Conservation (phyloP, 1,140 invertebrate species). For the Drosophila sulfurigaster region DNA sequence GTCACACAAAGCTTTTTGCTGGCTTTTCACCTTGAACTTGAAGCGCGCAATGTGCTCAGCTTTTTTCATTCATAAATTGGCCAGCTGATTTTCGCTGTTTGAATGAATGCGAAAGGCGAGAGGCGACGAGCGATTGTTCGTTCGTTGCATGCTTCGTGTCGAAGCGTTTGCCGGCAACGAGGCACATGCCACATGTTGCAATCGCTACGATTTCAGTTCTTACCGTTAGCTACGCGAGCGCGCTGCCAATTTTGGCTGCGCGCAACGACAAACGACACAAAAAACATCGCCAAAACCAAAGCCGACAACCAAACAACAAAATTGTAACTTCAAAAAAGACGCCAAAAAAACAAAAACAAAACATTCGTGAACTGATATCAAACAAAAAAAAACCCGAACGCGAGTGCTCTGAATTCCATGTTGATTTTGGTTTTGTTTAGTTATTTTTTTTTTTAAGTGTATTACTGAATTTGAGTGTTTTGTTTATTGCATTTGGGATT, state of each 20-base stretch:
- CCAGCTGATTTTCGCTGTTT: slow-evolving; percentile 39
- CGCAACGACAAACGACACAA: slow-evolving; percentile 32
- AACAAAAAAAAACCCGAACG: not conserved
- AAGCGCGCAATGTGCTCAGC: slow-evolving; percentile 17
- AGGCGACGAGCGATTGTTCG: not conserved
- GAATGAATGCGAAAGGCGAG: slow-evolving; percentile 36
- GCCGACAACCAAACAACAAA: not conserved
- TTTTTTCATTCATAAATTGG: slow-evolving; percentile 72
- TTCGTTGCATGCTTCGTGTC: slow-evolving; percentile 2
- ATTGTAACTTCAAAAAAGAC: not conserved
- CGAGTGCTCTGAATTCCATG: not conserved
- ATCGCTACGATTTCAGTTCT: slow-evolving; percentile 58
- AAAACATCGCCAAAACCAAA: not conserved
- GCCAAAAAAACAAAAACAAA: not conserved
- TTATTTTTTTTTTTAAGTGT: slow-evolving; percentile 13
- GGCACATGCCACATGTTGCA: slow-evolving; percentile 75
- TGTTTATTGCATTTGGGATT: slow-evolving; percentile 33
- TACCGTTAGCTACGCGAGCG: slow-evolving; percentile 73
- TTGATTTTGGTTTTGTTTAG: not conserved
- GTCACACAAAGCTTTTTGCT: slow-evolving; percentile 27
- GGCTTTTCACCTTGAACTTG: slow-evolving; percentile 74
- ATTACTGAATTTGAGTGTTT: not conserved
- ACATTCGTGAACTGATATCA: slow-evolving; percentile 1
- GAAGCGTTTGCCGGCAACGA: not conserved
- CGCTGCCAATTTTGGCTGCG: slow-evolving; percentile 45